Conservation (phyloP, 2,113 vertebrate genomes). For the Loxodonta africana region DNA sequence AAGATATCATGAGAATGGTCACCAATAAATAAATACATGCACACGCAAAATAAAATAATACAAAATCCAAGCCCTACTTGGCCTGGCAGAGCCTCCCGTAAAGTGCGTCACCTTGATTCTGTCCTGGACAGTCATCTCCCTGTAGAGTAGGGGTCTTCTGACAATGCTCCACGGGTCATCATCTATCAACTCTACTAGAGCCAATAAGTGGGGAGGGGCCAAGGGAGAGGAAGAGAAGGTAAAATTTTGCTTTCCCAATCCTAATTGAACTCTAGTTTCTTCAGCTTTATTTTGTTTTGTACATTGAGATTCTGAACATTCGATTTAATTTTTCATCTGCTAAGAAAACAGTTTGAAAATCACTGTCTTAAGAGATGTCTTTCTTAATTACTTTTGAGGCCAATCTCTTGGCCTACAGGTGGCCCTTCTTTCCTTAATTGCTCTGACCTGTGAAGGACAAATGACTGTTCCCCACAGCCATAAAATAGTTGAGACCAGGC, state of each 20-base stretch:
- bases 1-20: background rate
- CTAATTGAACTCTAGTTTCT: background rate
- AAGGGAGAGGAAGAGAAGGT: background rate
- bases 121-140: too few relatives aligned
- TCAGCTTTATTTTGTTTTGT: background rate
- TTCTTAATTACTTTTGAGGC: background rate
- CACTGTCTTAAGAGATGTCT: background rate
- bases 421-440: background rate
- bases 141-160: background rate
- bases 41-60: background rate
- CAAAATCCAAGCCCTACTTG: background rate
- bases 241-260: background rate
- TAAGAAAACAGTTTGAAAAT: slow-evolving; percentile 25
- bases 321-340: background rate
- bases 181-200: background rate
- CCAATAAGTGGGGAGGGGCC: background rate
- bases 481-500: too few relatives aligned
- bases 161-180: background rate
- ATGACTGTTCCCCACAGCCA: too few relatives aligned
- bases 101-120: background rate
- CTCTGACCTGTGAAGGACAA: background rate
- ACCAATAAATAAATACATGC: background rate
- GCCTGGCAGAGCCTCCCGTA: background rate
- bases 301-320: background rate
- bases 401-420: background rate